Evolutionary conservation across 1,140 invertebrate species (phyloP), one percentile per base, ranked within the genome.

Genomic region (Drosophila parvula): DNA sequence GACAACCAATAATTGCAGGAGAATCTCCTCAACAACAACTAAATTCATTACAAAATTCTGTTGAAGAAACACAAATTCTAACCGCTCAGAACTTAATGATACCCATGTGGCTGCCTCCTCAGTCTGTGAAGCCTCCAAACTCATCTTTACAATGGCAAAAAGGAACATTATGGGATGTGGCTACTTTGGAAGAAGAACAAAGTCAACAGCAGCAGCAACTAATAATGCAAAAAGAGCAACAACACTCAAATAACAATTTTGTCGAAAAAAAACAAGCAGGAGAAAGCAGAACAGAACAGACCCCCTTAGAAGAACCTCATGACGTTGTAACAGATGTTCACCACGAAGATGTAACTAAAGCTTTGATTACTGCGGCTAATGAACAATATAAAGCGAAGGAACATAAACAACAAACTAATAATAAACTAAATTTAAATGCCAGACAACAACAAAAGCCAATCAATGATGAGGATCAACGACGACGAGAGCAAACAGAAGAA

Each of bases 171-270:
- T 91, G 89, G 89, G 85, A 91, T 22, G 71, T 79, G 2, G 43
- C 74, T 3, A 53, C 71, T 11, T 51, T 86, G 27, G 74, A 80
- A 32, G 65, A 80, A 45, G 84, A 82, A 36, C 73, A 93, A 86
- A 93, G 92, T 65, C 93, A 94, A 73, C 41, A 76, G 22, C 47
- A 76, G 12, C 47, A 67, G 16, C 93, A 93, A 60, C 90, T 92
- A 61, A 71, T 92, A 68, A 92, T 90, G 51, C 80, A 92, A 63
- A 92, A 93, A 68, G 92, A 93, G 38, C 48, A 55, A 32, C 48
- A 16, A 32, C 48, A 59, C 11, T 30, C 41, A 28, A 30, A n/a
- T 14, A 58, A 10, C 10, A 30, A 18, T 38, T 41, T 32, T 34
- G 7, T 22, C 10, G 53, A 30, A 4, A 11, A 55, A 59, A 18